These are phyloP conservation scores for Corythoichthys haematopterus DNA, from an alignment of 2,113 vertebrate species.

Conservation along the genomic window DNA sequence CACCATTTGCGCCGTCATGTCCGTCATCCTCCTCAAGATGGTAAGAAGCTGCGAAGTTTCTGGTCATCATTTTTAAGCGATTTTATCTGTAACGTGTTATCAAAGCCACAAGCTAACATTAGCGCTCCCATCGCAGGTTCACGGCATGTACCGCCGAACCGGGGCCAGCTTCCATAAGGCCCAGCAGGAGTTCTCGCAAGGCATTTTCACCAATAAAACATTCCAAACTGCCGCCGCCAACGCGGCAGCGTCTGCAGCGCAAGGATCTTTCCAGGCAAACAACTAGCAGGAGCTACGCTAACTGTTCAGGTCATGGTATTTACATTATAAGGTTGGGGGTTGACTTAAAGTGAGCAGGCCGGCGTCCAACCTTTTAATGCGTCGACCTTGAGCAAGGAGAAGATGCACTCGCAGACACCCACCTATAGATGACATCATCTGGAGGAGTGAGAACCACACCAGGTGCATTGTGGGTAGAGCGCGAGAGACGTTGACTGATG, in stretches of 20 bases:
- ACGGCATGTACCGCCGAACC: slow-evolving; percentile 84
- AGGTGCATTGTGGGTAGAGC: slow-evolving; percentile 25
- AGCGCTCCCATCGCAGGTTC: slow-evolving; percentile 72
- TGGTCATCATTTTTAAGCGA: neutral
- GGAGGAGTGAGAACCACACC: slow-evolving; percentile 4
- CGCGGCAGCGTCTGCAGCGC: slow-evolving; percentile 78
- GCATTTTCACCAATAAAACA: slow-evolving; percentile 82
- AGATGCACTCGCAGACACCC: slow-evolving; percentile 3
- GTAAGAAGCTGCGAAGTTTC: slow-evolving; percentile 63
- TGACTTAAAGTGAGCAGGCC: neutral
- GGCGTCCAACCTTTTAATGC: slow-evolving; percentile 17
- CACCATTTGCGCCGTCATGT: slow-evolving; percentile 77
- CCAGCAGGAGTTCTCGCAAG: slow-evolving; percentile 94
- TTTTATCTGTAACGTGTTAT: neutral
- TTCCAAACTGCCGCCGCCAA: slow-evolving; percentile 77
- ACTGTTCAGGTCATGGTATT: slow-evolving; percentile 30
- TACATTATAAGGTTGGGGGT: slow-evolving; percentile 28
- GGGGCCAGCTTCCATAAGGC: slow-evolving; percentile 95
- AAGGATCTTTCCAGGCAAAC: slow-evolving; percentile 75
- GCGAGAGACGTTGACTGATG: slow-evolving; percentile 44
- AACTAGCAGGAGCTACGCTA: slow-evolving; percentile 47
- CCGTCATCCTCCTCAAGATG: slow-evolving; percentile 86
- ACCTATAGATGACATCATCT: neutral
- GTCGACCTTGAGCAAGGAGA: slow-evolving; percentile 36
- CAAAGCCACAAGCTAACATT: neutral